Evolutionary conservation across 2,113 vertebrate species (phyloP), one percentile per base, ranked within the genome.

Genomic region (Capricornis sumatraensis): DNA sequence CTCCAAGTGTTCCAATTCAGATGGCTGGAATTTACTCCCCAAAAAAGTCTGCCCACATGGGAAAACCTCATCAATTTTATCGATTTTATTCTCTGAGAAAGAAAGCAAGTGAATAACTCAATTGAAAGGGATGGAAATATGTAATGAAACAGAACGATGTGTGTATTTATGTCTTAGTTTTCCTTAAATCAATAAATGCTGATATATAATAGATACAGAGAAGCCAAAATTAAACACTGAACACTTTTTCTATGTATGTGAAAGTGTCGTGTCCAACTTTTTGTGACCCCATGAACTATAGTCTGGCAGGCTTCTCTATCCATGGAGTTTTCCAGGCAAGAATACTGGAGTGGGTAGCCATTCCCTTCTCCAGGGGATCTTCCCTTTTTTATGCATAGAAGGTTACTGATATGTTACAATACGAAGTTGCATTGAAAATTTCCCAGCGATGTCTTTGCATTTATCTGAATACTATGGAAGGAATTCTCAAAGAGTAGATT

Each of bases 141-240:
- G 23, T 33, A 84, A n/a, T 45, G 15, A 94, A 95, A 85, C 60
- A n/a, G 87, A 95, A 71, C 50, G 47, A 92, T 16, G 2, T 16
- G 6, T 28, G 62, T 85, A 82, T 96, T 76, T 84, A 43, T 58
- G 28, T 88, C 71, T 96, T 89, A 28, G 53, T 89, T 97, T 87
- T 92, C 64, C 45, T 85, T 96, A 82, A 93, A 94, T 89, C 43
- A 0, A 89, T 91, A 86, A 96, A 64, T 86, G 8, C 50, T 79
- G 30, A 2, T 6, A 55, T 95, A 21, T 57, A 89, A 89, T 91
- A 97, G 82, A 58, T 74, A 78, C 45, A 91, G 43, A 89, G 33
- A 94, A 97, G 50, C 53, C 76, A 93, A 92, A 89, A 97, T 96
- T 91, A 92, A 95, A 79, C 86, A 84, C 60, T 40, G 25, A 53